phyloP scores from a whole-genome alignment of 2,888 invertebrate species.

The Ormyrus nitidulus region DNA sequence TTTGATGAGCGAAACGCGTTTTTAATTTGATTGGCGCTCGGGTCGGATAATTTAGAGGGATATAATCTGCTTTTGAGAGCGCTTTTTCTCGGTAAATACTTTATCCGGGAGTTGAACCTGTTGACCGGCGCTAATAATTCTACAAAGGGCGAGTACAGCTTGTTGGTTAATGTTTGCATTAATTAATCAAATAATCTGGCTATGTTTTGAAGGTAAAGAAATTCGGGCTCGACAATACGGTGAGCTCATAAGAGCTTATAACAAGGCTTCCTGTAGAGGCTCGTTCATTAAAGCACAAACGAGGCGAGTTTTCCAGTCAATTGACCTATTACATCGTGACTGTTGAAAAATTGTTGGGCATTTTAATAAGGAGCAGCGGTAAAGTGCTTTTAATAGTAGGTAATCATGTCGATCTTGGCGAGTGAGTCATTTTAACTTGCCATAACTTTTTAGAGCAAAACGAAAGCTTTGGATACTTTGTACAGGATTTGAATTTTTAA shows the following conservation, averaged over 20 bases:
- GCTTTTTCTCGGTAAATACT: too few species aligned
- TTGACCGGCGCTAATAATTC: too few species aligned
- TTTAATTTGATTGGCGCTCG: background rate
- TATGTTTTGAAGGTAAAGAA: too few species aligned
- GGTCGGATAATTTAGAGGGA: background rate
- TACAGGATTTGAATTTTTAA: constrained; percentile 1
- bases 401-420: constrained; percentile 46
- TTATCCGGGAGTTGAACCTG: too few species aligned
- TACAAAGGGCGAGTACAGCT: too few species aligned
- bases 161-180: too few species aligned
- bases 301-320: constrained; percentile 53
- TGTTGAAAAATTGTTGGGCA: constrained; percentile 52
- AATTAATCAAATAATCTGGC: too few species aligned
- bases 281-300: constrained; percentile 48
- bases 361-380: constrained; percentile 50
- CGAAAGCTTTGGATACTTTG: constrained; percentile 16
- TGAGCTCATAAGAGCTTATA: constrained; percentile 37
- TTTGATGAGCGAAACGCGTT: too few species aligned
- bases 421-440: constrained; percentile 29
- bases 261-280: constrained; percentile 28
- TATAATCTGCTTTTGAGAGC: too few species aligned
- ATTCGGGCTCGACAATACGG: background rate
- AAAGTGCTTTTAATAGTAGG: constrained; percentile 51
- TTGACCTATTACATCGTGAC: constrained; percentile 49
- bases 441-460: background rate